A percentile compares a stretch with the other conserved stretches of the same genome.
Evolutionary conservation across 2,113 vertebrate genomes (phyloP).

Genomic region (Sphaerodactylus townsendi): DNA sequence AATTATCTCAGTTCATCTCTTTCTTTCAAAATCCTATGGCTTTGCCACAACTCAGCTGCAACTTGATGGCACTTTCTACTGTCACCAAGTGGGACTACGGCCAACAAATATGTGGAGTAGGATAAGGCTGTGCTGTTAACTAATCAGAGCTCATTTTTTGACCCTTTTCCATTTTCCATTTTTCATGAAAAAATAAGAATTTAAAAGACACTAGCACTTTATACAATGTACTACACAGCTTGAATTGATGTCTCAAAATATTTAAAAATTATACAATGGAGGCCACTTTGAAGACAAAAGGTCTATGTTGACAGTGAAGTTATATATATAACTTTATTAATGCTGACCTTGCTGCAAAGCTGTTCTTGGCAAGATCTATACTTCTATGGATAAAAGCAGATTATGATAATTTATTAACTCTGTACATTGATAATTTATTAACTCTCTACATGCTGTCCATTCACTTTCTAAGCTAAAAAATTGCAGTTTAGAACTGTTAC

Average conservation of each 20-base stretch:
- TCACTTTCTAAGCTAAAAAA: conserved; percentile 18
- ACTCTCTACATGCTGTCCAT: not conserved
- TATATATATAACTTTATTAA: not conserved
- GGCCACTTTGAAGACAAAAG: conserved; percentile 1
- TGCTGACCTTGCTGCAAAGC: not conserved
- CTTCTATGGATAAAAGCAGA: conserved; percentile 19
- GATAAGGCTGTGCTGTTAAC: conserved; percentile 4
- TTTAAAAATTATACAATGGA: not conserved
- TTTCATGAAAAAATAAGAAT: conserved; percentile 5
- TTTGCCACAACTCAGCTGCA: too few species aligned
- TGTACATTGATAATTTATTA: conserved; percentile 33
- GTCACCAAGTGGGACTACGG: not conserved
- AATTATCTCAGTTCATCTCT: too few species aligned
- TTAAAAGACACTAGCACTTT: not conserved
- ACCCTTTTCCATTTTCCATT: not conserved
- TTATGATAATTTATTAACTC: conserved; percentile 23
- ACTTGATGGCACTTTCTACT: too few species aligned
- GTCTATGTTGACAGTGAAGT: not conserved
- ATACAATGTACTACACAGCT: rapidly evolving
- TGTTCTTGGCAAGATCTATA: conserved; percentile 13
- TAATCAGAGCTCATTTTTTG: not conserved
- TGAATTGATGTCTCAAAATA: not conserved
- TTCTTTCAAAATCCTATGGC: too few species aligned
- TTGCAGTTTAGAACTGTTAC: conserved; percentile 7
- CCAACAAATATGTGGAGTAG: not conserved